Conservation (phyloP, 2,888 invertebrate species). For the Drosophila falleni region DNA sequence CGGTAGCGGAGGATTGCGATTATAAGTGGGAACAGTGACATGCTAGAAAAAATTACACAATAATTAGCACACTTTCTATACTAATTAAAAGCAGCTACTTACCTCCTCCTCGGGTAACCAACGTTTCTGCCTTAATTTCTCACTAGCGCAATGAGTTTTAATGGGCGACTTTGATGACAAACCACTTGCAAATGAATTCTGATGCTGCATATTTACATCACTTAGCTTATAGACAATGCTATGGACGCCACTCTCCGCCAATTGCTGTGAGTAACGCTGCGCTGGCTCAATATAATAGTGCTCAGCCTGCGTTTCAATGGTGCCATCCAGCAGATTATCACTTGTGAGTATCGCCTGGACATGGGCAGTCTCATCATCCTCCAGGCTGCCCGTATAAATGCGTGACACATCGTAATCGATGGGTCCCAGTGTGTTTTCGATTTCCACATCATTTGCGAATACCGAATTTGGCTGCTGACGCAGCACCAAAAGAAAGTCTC, state of each 20-base stretch:
- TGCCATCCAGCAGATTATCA: slow-evolving; percentile 96
- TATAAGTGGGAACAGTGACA: slow-evolving; percentile 71
- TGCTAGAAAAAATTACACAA: slow-evolving; percentile 26
- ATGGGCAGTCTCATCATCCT: slow-evolving; percentile 93
- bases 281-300: slow-evolving; percentile 92
- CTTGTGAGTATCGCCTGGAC: slow-evolving; percentile 94
- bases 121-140: slow-evolving; percentile 86
- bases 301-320: slow-evolving; percentile 91
- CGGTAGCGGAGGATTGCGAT: slow-evolving; percentile 88
- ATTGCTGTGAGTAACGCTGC: slow-evolving; percentile 86
- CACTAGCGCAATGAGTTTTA: slow-evolving; percentile 85
- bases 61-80: background rate
- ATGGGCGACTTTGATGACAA: slow-evolving; percentile 50
- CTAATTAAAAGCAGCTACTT: slow-evolving; percentile 2
- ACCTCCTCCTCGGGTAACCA: slow-evolving; percentile 88
- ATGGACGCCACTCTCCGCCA: slow-evolving; percentile 88
- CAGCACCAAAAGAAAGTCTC: slow-evolving; percentile 91
- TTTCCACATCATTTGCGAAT: slow-evolving; percentile 91
- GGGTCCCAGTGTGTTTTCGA: slow-evolving; percentile 90
- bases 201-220: slow-evolving; percentile 88
- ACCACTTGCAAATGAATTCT: slow-evolving; percentile 42
- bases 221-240: slow-evolving; percentile 93
- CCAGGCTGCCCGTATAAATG: slow-evolving; percentile 91
- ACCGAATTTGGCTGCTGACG: slow-evolving; percentile 90
- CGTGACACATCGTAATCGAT: slow-evolving; percentile 90